These are phyloP conservation scores for Oncopodura yosiiana DNA, from an alignment of 1,140 invertebrate genomes.

Conservation along the genomic window DNA sequence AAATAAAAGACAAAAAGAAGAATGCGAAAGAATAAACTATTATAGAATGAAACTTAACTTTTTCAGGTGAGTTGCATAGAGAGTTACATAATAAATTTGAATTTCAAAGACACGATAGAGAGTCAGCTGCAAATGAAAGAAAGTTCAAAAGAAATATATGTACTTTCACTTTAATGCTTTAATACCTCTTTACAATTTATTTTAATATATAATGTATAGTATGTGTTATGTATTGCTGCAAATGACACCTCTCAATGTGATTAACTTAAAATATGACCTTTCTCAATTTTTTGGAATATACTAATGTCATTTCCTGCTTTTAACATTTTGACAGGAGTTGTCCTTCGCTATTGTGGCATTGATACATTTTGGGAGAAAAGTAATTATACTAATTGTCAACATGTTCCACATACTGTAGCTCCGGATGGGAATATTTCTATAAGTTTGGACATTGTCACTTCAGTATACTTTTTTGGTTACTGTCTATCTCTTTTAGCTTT, in stretches of 20 bases:
- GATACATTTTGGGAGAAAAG: slow-evolving; percentile 21
- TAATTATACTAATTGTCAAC: slow-evolving; percentile 11
- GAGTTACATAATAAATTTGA: too few relatives aligned
- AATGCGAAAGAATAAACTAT: too few relatives aligned
- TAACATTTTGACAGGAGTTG: slow-evolving; percentile 14
- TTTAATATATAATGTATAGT: neutral
- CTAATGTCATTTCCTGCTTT: neutral
- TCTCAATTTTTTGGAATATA: neutral
- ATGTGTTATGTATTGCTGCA: neutral
- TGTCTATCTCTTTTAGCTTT: slow-evolving; percentile 58
- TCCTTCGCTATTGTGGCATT: slow-evolving; percentile 17
- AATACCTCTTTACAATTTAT: too few relatives aligned
- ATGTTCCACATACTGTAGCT: neutral
- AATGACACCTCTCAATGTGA: neutral
- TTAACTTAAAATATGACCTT: neutral
- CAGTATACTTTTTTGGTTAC: slow-evolving; percentile 32
- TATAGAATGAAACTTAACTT: too few relatives aligned
- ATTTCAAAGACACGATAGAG: too few relatives aligned
- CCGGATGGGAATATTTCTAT: neutral
- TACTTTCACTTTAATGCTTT: too few relatives aligned
- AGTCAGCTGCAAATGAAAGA: too few relatives aligned
- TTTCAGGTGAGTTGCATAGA: too few relatives aligned
- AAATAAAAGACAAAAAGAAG: too few relatives aligned
- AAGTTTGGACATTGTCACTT: slow-evolving; percentile 19
- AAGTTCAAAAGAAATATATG: too few relatives aligned